Evolutionary conservation across 2,113 vertebrate species (phyloP), one percentile per base, ranked within the genome.

Genomic region (Coptodon rendalli): DNA sequence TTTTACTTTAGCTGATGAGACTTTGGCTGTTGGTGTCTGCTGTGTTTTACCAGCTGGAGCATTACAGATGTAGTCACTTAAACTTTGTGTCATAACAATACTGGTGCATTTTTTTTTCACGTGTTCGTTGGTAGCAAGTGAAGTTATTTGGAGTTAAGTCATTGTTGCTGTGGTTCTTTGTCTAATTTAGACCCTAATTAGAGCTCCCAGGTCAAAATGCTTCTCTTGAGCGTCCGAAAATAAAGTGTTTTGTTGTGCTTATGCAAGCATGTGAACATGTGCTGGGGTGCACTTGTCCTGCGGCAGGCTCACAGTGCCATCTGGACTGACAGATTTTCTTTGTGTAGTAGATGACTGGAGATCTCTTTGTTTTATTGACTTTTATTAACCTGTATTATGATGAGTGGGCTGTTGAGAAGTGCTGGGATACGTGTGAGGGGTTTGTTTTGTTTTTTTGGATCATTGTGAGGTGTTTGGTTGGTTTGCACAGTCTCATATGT

Each of bases 301-400:
- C 27, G 17, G 27, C 27, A 34, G 45, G 45, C 43, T 52, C 7
- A 52, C 45, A 73, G 50, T 7, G 56, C 19, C 17, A 29, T 59
- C 78, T 66, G 63, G 43, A 53, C 43, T 57, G 63, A 34, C 71
- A 52, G 45, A 52, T 78, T 52, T 78, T 78, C 31, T 63, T 56
- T 61, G 34, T 56, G 87, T 87, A 87, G 87, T 73, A 84, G 48
- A 88, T 53, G 86, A 88, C 91, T 91, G 93, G 91, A 93, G 83
- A 48, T 81, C 3, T 86, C 4, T 73, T 11, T 54, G 43, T 50
- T 22, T 43, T 34, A 12, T 56, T 87, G 52, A 53, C 34, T 45
- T 57, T 31, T 24, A 4, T 87, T 81, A 38, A 54, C 5, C 2
- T 81, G 22, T 82, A 5, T 22, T 19, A 59, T 66, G n/a, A 66